A percentile compares a stretch with the other conserved stretches of the same genome.
Conservation (phyloP, 2,797 vertebrate genomes). For the Bucorvus abyssinicus region DNA sequence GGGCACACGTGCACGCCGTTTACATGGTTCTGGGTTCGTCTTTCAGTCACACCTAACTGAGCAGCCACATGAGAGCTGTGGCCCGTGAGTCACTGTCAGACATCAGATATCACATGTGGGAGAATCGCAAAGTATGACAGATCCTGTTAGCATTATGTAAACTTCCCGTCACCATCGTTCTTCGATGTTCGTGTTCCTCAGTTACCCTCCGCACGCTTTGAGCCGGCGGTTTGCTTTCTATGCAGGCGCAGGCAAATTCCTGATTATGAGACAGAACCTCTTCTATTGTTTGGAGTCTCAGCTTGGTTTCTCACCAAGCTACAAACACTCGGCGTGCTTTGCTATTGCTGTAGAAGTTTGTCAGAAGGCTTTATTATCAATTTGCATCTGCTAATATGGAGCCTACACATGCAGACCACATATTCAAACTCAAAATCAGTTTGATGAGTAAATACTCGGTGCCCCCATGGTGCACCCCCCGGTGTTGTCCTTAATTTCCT, state of each 20-base stretch:
- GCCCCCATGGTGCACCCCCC: neutral
- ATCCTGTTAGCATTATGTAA: conserved; percentile 41
- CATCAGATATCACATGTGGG: conserved; percentile 48
- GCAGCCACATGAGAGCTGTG: conserved; percentile 8
- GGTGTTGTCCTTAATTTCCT: neutral
- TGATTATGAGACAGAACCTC: neutral
- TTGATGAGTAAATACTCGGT: neutral
- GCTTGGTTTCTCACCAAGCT: neutral
- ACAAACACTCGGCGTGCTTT: neutral
- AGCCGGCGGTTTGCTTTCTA: conserved; percentile 52
- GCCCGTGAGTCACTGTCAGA: conserved; percentile 41
- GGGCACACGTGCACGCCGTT: neutral
- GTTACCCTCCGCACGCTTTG: neutral
- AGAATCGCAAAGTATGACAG: conserved; percentile 57
- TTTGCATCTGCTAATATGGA: neutral
- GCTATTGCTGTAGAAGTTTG: neutral
- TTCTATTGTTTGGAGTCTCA: neutral
- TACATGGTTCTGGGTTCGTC: neutral
- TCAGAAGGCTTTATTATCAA: neutral
- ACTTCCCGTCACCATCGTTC: conserved; percentile 54
- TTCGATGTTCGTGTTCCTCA: conserved; percentile 39
- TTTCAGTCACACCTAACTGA: neutral
- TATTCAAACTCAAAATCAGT: neutral
- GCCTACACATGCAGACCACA: neutral
- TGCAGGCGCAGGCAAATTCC: conserved; percentile 2